phyloP scores from a whole-genome alignment of 2,797 vertebrate genomes.

The Dicrostonyx torquatus region DNA sequence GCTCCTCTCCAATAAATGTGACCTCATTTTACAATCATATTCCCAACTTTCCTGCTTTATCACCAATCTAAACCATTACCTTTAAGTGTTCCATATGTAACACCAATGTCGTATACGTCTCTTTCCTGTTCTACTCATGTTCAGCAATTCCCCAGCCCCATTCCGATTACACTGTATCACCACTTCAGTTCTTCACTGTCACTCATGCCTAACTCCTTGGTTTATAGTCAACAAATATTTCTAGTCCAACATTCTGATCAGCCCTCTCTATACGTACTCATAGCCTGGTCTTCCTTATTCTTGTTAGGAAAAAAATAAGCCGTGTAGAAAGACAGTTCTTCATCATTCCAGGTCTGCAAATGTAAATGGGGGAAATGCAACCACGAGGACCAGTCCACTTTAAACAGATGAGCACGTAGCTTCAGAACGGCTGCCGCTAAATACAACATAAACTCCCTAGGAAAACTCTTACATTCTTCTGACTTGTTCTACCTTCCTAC shows the following conservation, averaged over 20 bases:
- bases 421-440: not conserved
- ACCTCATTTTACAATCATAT: not conserved
- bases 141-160: not conserved
- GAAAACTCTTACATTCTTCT: not conserved
- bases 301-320: not conserved
- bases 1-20: not conserved
- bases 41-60: not conserved
- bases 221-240: not conserved
- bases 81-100: not conserved
- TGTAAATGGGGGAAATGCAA: not conserved
- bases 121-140: not conserved
- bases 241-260: not conserved
- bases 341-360: not conserved
- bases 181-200: not conserved
- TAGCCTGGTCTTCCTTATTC: not conserved
- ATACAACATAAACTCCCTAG: not conserved
- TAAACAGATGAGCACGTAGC: not conserved
- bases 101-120: not conserved
- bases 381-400: not conserved
- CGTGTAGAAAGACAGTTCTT: not conserved
- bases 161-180: not conserved
- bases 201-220: not conserved
- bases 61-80: not conserved
- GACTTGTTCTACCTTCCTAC: not conserved
- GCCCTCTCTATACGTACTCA: not conserved